Base-by-base conservation (phyloP, 2,888 invertebrate species). In the Prostheceraeus crozeri region DNA sequence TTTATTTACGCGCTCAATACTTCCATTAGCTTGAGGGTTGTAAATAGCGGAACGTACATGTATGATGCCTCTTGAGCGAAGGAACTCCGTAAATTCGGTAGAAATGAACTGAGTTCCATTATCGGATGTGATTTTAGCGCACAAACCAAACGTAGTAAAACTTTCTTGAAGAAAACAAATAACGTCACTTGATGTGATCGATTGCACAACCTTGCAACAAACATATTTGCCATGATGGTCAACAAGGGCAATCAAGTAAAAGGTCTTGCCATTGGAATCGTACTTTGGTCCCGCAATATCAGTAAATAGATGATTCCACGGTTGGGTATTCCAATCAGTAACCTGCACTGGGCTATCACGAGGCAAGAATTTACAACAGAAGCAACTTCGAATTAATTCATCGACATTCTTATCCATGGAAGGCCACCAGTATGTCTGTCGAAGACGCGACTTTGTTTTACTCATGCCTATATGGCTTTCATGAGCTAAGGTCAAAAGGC, bases 21-120 rank as follows among this genome's bases (percentile, higher is more conserved):
- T 21, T 35, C 54, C 31, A 54, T 54, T 54, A 21, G 27, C 28
- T 28, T 54, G 54, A 54, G 31, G 54, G 28, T 54, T 54, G 54
- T 54, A 54, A 54, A 54, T 54, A 27, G 54, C 31, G 19, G 54
- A 54, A 54, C 54, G 4, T 19, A 14, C 35, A 54, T 54, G 54
- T 35, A 21, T 30, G 19, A 54, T 54, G 19, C 54, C 54, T 33
- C 33, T 28, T 48, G 25, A 30, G 19, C 33, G 27, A 4, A 54
- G 14, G 21, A 54, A 54, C 27, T 54, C 6, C 33, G 27, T 33
- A 54, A 30, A 35, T 21, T 35, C 21, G 33, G 35, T 33, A n/a
- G n/a, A n/a, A n/a, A n/a, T n/a, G 25, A 51, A 51, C 21, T 51
- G 52, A 23, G 21, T 27, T n/a, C 52, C 31, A 31, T 51, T 51